Conservation (phyloP, 2,113 vertebrate species). For the Syngnathus typhle region DNA sequence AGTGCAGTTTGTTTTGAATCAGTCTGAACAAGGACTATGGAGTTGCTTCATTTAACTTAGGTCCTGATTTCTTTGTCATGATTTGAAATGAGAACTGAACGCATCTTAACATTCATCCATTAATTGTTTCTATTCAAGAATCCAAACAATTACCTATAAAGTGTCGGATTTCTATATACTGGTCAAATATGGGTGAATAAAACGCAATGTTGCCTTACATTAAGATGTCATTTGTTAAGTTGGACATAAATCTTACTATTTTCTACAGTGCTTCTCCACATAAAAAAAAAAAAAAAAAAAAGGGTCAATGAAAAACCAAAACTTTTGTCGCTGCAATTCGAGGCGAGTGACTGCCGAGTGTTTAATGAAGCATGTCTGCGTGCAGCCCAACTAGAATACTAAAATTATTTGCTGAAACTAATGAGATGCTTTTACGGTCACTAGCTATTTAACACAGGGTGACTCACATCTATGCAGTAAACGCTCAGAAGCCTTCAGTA, state of each 20-base stretch:
- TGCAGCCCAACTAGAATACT: constrained; percentile 29
- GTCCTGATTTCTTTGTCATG: too few relatives aligned
- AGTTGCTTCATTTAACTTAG: too few relatives aligned
- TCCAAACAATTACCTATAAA: neutral
- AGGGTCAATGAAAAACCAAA: neutral
- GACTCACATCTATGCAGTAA: constrained; percentile 4
- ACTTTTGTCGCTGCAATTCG: neutral
- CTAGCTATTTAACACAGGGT: constrained; percentile 12
- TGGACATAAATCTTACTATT: too few relatives aligned
- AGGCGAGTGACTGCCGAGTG: neutral
- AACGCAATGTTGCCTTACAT: too few relatives aligned
- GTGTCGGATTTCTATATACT: too few relatives aligned
- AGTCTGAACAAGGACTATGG: neutral
- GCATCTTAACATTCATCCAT: too few relatives aligned
- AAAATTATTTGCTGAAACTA: constrained; percentile 38
- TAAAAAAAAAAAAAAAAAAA: too few relatives aligned
- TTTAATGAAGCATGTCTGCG: neutral
- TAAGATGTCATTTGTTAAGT: too few relatives aligned
- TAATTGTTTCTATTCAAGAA: neutral
- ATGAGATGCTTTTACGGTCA: constrained; percentile 43
- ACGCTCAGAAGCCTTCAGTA: neutral
- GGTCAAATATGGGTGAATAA: too few relatives aligned
- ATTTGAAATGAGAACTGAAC: too few relatives aligned
- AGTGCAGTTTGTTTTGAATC: constrained; percentile 18
- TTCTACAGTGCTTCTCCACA: too few relatives aligned